Evolutionary conservation across 2,797 vertebrate genomes (phyloP).

Genomic region (Amblyraja radiata): DNA sequence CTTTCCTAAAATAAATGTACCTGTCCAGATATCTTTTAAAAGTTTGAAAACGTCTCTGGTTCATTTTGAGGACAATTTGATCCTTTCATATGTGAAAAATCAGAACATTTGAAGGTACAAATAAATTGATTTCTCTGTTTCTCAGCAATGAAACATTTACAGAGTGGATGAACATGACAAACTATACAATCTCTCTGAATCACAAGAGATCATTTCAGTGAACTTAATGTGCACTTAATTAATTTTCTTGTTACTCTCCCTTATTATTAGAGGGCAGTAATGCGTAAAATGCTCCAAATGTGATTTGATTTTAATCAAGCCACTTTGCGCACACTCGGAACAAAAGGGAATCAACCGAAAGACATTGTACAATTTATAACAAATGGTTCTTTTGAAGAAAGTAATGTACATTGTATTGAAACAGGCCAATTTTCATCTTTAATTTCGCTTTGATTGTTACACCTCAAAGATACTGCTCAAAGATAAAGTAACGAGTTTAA

Average conservation of each 20-base stretch:
- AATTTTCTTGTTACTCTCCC: constrained; percentile 3
- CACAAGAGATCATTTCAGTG: constrained; percentile 14
- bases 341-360: constrained; percentile 12
- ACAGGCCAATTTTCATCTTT: constrained; percentile 18
- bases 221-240: constrained; percentile 35
- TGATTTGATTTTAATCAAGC: constrained; percentile 32
- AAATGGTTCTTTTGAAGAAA: background rate
- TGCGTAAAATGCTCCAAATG: constrained; percentile 18
- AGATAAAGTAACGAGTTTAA: background rate
- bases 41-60: background rate
- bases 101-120: background rate
- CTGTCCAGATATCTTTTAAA: too few relatives aligned
- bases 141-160: background rate
- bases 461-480: background rate
- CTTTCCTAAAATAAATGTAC: too few relatives aligned
- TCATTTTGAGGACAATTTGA: background rate
- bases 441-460: background rate
- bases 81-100: background rate
- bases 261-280: constrained; percentile 34
- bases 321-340: background rate
- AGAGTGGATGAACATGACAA: background rate
- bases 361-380: background rate
- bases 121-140: background rate
- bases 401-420: constrained; percentile 6
- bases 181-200: background rate